These are phyloP conservation scores for Cheilosia variabilis DNA, from an alignment of 2,888 invertebrate species.

Conservation along the genomic window DNA sequence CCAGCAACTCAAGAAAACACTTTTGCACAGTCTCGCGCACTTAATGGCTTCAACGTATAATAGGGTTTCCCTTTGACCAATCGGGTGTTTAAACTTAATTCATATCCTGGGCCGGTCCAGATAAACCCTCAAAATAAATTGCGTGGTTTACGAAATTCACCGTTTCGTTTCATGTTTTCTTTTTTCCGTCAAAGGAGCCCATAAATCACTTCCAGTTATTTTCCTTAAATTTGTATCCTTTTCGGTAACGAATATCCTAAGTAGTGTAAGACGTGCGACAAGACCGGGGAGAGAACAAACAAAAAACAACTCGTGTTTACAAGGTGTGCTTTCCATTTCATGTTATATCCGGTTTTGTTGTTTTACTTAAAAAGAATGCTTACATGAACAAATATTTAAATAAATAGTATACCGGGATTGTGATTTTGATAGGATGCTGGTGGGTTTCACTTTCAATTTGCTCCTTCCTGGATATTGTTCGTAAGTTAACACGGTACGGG, in stretches of 20 bases:
- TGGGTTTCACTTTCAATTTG: too few relatives aligned
- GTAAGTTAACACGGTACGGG: too few relatives aligned
- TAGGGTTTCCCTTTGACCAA: constrained; percentile 18
- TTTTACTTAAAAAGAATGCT: neutral
- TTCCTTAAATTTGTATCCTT: constrained; percentile 2
- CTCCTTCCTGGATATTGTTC: too few relatives aligned
- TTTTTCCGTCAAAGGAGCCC: neutral
- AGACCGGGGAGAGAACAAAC: neutral
- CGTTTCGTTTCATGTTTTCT: neutral
- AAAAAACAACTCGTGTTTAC: constrained; percentile 3
- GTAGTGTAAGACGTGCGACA: constrained; percentile 6
- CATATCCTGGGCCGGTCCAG: constrained; percentile 22
- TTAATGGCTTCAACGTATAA: constrained; percentile 2
- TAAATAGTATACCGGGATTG: too few relatives aligned
- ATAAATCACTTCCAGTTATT: constrained; percentile 39
- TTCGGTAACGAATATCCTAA: constrained; percentile 11
- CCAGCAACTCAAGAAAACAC: constrained; percentile 14
- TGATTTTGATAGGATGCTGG: too few relatives aligned
- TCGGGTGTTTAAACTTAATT: constrained; percentile 35
- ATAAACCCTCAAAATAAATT: constrained; percentile 40
- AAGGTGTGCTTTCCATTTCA: constrained; percentile 27
- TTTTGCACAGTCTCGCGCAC: neutral
- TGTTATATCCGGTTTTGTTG: constrained; percentile 19
- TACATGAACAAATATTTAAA: too few relatives aligned
- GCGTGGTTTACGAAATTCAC: constrained; percentile 20